A percentile compares a stretch with the other conserved stretches of the same genome.
These are phyloP conservation scores for Andricus quercusramuli DNA, from an alignment of 2,888 invertebrate genomes.

Conservation along the genomic window DNA sequence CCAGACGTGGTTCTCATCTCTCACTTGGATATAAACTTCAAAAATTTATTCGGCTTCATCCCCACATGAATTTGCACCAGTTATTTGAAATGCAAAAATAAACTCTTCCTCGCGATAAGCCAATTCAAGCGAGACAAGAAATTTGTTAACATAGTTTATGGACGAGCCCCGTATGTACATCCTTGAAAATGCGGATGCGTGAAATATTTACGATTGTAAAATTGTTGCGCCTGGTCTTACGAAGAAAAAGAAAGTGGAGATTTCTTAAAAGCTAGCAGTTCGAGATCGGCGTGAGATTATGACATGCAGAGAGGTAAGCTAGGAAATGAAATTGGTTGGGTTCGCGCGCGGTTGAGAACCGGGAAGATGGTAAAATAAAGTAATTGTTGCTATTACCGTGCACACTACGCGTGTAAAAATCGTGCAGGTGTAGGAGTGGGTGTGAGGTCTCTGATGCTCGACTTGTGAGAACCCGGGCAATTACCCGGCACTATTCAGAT, in stretches of 20 bases:
- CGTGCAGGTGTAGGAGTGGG: constrained; percentile 51
- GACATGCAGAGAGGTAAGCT: constrained; percentile 50
- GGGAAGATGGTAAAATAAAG: constrained; percentile 74
- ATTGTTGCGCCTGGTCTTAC: constrained; percentile 19
- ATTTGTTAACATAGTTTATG: too few relatives aligned
- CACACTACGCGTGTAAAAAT: constrained; percentile 54
- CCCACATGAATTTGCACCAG: too few relatives aligned
- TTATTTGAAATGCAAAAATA: too few relatives aligned
- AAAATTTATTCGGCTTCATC: too few relatives aligned
- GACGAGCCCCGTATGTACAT: neutral
- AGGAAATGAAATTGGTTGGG: constrained; percentile 64
- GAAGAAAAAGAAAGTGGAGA: constrained; percentile 54
- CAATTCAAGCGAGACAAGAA: too few relatives aligned
- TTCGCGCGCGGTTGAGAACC: constrained; percentile 65
- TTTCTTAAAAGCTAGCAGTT: constrained; percentile 50
- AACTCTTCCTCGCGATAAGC: too few relatives aligned
- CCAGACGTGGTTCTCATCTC: too few relatives aligned
- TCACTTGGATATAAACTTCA: too few relatives aligned
- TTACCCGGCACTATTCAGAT: constrained; percentile 70
- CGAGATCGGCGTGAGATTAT: constrained; percentile 48
- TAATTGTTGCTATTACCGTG: constrained; percentile 75
- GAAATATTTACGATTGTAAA: constrained; percentile 15
- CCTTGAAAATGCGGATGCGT: constrained; percentile 19
- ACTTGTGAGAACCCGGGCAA: constrained; percentile 77
- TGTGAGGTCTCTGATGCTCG: constrained; percentile 48